Percentiles rank a stretch among this genome's conserved stretches.
Evolutionary conservation across 2,113 vertebrate genomes (phyloP).

Genomic region (Datnioides undecimradiatus): DNA sequence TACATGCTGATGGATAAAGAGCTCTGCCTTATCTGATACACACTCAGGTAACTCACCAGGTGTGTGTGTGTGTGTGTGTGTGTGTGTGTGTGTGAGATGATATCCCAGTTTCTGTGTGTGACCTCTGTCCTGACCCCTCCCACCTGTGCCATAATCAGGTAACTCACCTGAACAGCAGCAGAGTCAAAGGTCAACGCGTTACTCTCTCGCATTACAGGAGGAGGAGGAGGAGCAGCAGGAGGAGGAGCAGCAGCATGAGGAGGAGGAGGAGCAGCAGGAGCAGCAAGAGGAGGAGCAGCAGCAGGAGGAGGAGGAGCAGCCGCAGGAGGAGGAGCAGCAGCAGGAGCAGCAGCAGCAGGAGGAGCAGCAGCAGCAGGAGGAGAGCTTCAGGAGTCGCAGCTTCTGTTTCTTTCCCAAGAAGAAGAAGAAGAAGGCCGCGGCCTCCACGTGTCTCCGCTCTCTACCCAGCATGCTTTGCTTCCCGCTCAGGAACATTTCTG

Average conservation of each 20-base stretch:
- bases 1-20: constrained; percentile 27
- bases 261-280: constrained; percentile 9
- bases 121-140: constrained; percentile 30
- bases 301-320: neutral
- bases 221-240: too few species aligned
- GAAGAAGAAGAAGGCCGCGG: neutral
- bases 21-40: constrained; percentile 26
- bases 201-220: constrained; percentile 31
- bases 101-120: constrained; percentile 4
- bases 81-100: too few species aligned
- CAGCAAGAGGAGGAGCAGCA: neutral
- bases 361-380: too few species aligned
- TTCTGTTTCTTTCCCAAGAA: too few species aligned
- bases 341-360: too few species aligned
- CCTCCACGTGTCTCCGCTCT: neutral
- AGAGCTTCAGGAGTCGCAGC: too few species aligned
- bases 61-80: constrained; percentile 11
- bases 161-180: constrained; percentile 46
- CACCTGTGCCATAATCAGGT: constrained; percentile 56
- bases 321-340: neutral
- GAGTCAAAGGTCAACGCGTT: constrained; percentile 28
- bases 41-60: constrained; percentile 10
- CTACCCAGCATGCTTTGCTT: constrained; percentile 7
- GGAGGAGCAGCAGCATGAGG: neutral
- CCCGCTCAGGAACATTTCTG: neutral